phyloP scores from a whole-genome alignment of 2,888 invertebrate species.

The Cephus rjabovi region DNA sequence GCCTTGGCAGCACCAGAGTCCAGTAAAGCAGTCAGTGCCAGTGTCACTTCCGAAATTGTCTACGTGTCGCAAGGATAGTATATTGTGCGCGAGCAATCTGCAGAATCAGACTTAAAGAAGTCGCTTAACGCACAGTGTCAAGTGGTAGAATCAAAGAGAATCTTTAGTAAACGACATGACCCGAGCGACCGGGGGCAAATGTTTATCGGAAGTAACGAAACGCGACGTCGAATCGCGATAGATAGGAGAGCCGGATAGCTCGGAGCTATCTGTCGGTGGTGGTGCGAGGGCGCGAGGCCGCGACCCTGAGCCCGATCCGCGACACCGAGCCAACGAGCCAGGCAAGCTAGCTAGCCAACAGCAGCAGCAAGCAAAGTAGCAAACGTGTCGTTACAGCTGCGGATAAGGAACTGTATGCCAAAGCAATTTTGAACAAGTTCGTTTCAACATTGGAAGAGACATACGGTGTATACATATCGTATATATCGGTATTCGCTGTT shows the following conservation, averaged over 20 bases:
- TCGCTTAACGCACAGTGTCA: neutral
- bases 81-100: neutral
- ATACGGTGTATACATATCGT: neutral
- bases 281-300: constrained; percentile 42
- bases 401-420: neutral
- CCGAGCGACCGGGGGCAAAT: constrained; percentile 12
- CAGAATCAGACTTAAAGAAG: neutral
- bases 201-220: constrained; percentile 12
- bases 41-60: neutral
- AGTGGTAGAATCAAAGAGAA: neutral
- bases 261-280: neutral
- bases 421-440: neutral
- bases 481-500: neutral
- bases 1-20: neutral
- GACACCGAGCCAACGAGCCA: constrained; percentile 25
- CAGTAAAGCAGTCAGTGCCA: neutral
- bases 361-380: constrained; percentile 4
- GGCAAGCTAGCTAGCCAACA: neutral
- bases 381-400: neutral
- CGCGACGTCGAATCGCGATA: constrained; percentile 9
- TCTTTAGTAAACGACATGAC: constrained; percentile 11
- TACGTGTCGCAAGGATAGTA: neutral
- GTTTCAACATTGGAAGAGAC: neutral
- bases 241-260: constrained; percentile 4
- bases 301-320: constrained; percentile 47